Base-by-base conservation (phyloP, 2,888 invertebrate species). In the Quadroppia sp. region DNA sequence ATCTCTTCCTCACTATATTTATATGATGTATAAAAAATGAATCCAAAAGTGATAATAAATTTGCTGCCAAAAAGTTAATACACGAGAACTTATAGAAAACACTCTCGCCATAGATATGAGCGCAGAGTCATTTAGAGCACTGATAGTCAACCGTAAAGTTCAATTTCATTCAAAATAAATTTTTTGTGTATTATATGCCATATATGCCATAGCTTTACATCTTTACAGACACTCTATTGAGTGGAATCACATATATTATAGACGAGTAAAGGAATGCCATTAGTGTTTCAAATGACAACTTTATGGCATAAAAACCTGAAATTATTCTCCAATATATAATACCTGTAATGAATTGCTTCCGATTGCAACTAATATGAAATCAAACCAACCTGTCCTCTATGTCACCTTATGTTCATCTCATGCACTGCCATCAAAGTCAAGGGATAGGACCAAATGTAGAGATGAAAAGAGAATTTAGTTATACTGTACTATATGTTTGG, bases 41-140 rank as follows among this genome's bases (percentile, higher is more conserved):
- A 59, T 59, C 59, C 30, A 59, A 59, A 28, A 32, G 30, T 59
- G 59, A 59, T 59, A 59, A 59, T 59, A 59, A 59, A 59, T 59
- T 59, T 59, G 28, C 30, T 59, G 59, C 59, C 59, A 59, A 59
- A 56, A 50, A 59, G 30, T 59, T 59, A 59, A 59, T 59, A 59
- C 59, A n/a, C 7, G 4, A 50, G 20, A 50, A 50, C 20, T 50
- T 20, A n/a, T 50, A 20, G 6, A 50, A 4, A 20, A 50, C 50
- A 50, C 50, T 23, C n/a, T 23, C n/a, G 3, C 6, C 20, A 20
- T 59, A 30, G 30, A 59, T 59, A 59, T 59, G 59, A 59, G 59
- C 23, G 13, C 7, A 9, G 59, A 59, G 30, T 59, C 59, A 59
- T 59, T 36, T 64, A 64, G 25, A 36, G 36, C 30, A 64, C 36